phyloP scores from a whole-genome alignment of 2,797 vertebrate genomes.

The Argya squamiceps region DNA sequence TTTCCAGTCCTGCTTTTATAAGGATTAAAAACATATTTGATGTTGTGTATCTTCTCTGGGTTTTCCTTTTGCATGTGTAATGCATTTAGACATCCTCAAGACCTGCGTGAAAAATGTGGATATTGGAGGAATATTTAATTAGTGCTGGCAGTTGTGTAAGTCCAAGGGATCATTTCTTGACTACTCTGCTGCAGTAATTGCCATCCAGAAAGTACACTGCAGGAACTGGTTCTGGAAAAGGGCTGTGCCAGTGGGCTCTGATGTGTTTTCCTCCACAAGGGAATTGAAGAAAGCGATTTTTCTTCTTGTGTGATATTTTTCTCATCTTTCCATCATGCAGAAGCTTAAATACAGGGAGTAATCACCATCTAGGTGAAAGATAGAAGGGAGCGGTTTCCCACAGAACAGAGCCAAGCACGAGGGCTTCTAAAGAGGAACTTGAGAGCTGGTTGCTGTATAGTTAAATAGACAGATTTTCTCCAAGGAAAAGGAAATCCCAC shows the following conservation, averaged over 20 bases:
- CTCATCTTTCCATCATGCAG: not conserved
- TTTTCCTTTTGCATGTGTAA: not conserved
- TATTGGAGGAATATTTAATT: not conserved
- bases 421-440: not conserved
- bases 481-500: conserved; percentile 14
- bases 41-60: not conserved
- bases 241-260: not conserved
- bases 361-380: not conserved
- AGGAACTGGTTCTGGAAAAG: not conserved
- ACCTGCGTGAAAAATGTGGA: not conserved
- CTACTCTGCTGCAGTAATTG: not conserved
- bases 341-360: not conserved
- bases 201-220: not conserved
- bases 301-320: not conserved
- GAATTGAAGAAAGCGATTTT: not conserved
- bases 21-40: not conserved
- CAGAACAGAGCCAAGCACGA: not conserved
- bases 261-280: not conserved
- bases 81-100: not conserved
- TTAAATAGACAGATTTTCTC: not conserved
- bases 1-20: not conserved
- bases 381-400: not conserved
- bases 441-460: not conserved
- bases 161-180: not conserved
- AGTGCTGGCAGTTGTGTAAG: not conserved